phyloP scores from a whole-genome alignment of 2,797 vertebrate species.

The Vultur gryphus region DNA sequence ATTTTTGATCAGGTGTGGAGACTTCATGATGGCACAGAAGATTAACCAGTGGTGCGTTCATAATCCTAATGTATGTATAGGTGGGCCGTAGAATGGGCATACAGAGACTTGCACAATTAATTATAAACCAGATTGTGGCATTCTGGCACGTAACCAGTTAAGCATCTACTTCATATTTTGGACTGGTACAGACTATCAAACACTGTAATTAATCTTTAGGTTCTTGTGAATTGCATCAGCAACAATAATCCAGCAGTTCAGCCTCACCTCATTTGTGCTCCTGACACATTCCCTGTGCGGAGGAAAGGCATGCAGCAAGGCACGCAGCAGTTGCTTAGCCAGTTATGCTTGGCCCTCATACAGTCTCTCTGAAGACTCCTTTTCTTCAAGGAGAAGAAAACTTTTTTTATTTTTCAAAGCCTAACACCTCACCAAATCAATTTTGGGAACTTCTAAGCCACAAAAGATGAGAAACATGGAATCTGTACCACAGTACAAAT shows the following conservation, averaged over 20 bases:
- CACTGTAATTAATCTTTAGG: neutral
- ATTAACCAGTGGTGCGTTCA: neutral
- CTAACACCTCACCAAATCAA: neutral
- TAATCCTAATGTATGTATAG: neutral
- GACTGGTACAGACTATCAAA: neutral
- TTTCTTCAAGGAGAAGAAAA: neutral
- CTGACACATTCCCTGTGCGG: neutral
- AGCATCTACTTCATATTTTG: neutral
- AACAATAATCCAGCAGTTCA: neutral
- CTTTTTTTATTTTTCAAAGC: neutral
- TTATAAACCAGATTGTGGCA: neutral
- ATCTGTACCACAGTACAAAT: neutral
- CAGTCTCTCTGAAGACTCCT: neutral
- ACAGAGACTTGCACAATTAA: neutral
- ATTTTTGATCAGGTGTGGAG: neutral
- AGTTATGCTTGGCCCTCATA: neutral
- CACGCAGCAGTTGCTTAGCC: neutral
- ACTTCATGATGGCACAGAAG: neutral
- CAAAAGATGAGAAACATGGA: neutral
- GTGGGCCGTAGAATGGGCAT: neutral
- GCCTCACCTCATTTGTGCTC: neutral
- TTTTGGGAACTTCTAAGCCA: neutral
- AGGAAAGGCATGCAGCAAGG: neutral
- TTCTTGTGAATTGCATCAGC: neutral
- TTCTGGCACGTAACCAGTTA: neutral